Evolutionary conservation across 1,140 invertebrate genomes (phyloP).

Genomic region (Micrasema minimum): DNA sequence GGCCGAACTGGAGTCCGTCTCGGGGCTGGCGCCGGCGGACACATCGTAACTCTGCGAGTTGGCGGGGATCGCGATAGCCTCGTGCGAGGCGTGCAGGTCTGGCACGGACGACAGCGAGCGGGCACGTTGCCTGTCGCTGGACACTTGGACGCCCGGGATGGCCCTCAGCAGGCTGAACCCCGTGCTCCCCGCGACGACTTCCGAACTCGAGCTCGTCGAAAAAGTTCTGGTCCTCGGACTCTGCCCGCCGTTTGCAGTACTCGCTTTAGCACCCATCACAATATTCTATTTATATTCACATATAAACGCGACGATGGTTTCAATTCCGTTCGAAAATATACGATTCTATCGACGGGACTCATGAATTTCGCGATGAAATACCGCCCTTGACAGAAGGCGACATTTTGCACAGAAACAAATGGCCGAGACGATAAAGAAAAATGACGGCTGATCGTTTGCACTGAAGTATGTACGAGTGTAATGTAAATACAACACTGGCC

Average conservation of each 20-base stretch:
- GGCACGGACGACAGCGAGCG: conserved; percentile 86
- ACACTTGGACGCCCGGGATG: conserved; percentile 74
- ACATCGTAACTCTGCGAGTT: conserved; percentile 69
- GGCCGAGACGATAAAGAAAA: conserved; percentile 47
- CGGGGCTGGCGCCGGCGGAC: conserved; percentile 69
- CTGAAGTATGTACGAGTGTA: conserved; percentile 38
- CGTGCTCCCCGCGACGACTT: conserved; percentile 71
- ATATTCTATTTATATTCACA: conserved; percentile 32
- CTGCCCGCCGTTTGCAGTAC: conserved; percentile 78
- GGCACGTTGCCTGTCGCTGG: conserved; percentile 80
- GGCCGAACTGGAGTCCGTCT: conserved; percentile 72
- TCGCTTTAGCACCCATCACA: conserved; percentile 85
- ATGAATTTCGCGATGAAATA: conserved; percentile 58
- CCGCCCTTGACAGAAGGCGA: conserved; percentile 59
- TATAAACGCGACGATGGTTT: conserved; percentile 43
- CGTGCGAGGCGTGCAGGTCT: conserved; percentile 73
- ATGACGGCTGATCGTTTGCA: conserved; percentile 45
- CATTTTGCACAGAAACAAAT: conserved; percentile 59
- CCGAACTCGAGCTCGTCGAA: conserved; percentile 78
- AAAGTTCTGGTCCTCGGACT: conserved; percentile 80
- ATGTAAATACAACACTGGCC: conserved; percentile 48
- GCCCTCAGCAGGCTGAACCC: conserved; percentile 80
- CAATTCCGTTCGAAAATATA: conserved; percentile 52
- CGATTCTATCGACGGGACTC: conserved; percentile 51
- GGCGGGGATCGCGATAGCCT: conserved; percentile 68